These are phyloP conservation scores for Torymus auratus DNA, from an alignment of 2,888 invertebrate genomes.

Conservation along the genomic window DNA sequence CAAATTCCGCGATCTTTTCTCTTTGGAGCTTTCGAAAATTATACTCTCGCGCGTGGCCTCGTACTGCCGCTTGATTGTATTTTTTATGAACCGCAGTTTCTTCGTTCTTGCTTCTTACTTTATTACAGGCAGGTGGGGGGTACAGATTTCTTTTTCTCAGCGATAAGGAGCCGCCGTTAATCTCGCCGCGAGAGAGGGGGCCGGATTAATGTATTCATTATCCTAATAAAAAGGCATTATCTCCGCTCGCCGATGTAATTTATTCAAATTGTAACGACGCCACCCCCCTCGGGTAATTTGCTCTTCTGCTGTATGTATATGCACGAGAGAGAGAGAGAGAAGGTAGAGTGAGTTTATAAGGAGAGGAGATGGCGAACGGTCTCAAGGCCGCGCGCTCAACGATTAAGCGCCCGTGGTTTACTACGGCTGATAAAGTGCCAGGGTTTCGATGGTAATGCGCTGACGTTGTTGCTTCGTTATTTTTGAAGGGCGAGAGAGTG, in stretches of 20 bases:
- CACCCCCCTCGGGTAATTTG: slow-evolving; percentile 17
- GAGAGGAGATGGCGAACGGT: too few relatives aligned
- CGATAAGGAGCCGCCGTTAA: too few relatives aligned
- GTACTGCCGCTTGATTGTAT: slow-evolving; percentile 19
- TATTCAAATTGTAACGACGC: slow-evolving; percentile 28
- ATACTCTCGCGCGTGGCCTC: not conserved
- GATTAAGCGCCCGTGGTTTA: too few relatives aligned
- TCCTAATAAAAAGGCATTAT: slow-evolving; percentile 26
- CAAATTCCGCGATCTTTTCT: not conserved
- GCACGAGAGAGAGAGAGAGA: too few relatives aligned
- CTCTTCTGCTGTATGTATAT: not conserved
- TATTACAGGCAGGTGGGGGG: not conserved
- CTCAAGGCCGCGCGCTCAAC: too few relatives aligned
- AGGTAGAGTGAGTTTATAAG: too few relatives aligned
- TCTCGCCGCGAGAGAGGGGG: not conserved
- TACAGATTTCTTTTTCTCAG: not conserved
- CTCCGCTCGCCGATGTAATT: slow-evolving; percentile 20
- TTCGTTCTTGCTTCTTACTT: not conserved
- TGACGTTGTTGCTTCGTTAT: too few relatives aligned
- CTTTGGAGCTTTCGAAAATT: too few relatives aligned
- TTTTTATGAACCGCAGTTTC: slow-evolving; percentile 7
- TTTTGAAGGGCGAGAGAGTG: too few relatives aligned
- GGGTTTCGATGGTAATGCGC: too few relatives aligned
- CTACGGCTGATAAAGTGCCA: too few relatives aligned
- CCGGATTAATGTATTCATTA: slow-evolving; percentile 36